A percentile compares a stretch with the other conserved stretches of the same genome.
phyloP scores from a whole-genome alignment of 2,888 invertebrate genomes.

The Mayetiola destructor region DNA sequence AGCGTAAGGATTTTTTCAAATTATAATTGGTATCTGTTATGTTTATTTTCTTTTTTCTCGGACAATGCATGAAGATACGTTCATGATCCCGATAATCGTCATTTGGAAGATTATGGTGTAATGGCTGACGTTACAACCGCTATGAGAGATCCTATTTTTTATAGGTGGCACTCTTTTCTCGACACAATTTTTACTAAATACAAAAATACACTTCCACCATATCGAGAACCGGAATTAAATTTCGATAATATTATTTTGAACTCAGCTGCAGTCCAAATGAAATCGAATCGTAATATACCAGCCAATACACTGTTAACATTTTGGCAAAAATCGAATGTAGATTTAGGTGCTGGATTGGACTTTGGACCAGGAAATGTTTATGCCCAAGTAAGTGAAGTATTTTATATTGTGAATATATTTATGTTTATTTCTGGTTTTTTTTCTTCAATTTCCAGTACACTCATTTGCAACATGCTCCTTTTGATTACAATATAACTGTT shows the following conservation, averaged over 20 bases:
- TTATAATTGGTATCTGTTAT: slow-evolving; percentile 12
- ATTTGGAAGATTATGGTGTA: slow-evolving; percentile 17
- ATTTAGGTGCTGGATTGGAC: slow-evolving; percentile 66
- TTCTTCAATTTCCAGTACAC: slow-evolving; percentile 34
- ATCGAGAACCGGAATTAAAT: slow-evolving; percentile 8
- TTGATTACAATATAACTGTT: slow-evolving; percentile 43
- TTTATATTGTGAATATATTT: not conserved
- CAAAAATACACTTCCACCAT: slow-evolving; percentile 26
- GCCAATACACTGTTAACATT: slow-evolving; percentile 50
- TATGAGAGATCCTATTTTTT: slow-evolving; percentile 32
- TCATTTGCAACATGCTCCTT: slow-evolving; percentile 55
- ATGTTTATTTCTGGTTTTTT: not conserved
- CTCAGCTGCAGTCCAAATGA: slow-evolving; percentile 24
- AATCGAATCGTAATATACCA: slow-evolving; percentile 20
- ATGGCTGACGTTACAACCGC: slow-evolving; percentile 23
- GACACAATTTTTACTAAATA: slow-evolving; percentile 26
- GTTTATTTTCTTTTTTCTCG: slow-evolving; percentile 19
- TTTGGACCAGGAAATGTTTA: slow-evolving; percentile 58
- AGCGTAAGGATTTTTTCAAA: too few relatives aligned
- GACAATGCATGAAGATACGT: slow-evolving; percentile 24
- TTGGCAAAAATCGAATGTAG: slow-evolving; percentile 69
- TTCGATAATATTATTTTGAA: slow-evolving; percentile 21
- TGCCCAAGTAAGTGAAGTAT: slow-evolving; percentile 33
- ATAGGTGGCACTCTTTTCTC: slow-evolving; percentile 29
- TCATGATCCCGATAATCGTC: slow-evolving; percentile 26